A percentile compares a stretch with the other conserved stretches of the same genome.
Conservation (phyloP, 2,888 invertebrate genomes). For the Cepaea hortensis region DNA sequence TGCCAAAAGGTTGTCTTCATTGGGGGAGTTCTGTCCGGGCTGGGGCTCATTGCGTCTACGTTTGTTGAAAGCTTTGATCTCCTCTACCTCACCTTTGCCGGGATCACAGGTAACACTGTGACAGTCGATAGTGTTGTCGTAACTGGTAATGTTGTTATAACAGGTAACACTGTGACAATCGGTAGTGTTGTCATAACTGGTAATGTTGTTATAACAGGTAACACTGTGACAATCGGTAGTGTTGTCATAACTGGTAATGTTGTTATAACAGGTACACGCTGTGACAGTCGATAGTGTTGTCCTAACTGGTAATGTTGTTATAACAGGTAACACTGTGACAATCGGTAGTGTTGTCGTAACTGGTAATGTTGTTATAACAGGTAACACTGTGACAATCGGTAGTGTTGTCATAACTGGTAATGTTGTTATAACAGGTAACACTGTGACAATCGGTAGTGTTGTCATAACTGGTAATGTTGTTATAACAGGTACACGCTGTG, state of each 20-base stretch:
- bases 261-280: no score
- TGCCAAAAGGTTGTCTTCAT: conserved; percentile 55
- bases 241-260: no score
- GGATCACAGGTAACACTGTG: conserved; percentile 53
- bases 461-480: not conserved
- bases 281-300: no score
- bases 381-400: conserved; percentile 40
- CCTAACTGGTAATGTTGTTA: conserved; percentile 24
- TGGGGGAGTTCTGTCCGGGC: conserved; percentile 53
- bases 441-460: not conserved
- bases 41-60: conserved; percentile 54
- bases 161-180: not conserved
- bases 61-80: conserved; percentile 52
- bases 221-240: not conserved
- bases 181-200: no score
- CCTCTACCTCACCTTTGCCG: conserved; percentile 56
- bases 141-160: not conserved
- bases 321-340: conserved; percentile 52
- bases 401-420: no score
- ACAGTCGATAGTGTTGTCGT: not conserved
- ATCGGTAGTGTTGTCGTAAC: no score
- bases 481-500: conserved; percentile 51
- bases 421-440: conserved; percentile 55
- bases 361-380: conserved; percentile 38
- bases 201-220: conserved; percentile 55